These are phyloP conservation scores for Columba livia DNA, from an alignment of 2,113 vertebrate species.

Conservation along the genomic window DNA sequence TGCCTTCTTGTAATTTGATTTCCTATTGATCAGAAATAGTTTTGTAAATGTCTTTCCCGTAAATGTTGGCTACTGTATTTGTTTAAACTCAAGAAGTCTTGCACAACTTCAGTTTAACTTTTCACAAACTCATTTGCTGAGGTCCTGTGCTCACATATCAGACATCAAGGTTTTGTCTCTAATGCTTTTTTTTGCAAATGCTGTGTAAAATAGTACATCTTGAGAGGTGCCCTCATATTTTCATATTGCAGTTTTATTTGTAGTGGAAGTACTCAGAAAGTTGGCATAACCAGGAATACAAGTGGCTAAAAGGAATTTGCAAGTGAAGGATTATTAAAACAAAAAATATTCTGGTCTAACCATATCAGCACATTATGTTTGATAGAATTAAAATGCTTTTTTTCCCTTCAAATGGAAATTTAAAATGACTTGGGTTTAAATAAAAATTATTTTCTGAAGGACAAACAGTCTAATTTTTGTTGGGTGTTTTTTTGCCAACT, in stretches of 20 bases:
- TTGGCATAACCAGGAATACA: neutral
- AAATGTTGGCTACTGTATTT: conserved; percentile 6
- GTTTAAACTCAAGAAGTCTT: conserved; percentile 47
- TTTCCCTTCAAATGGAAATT: neutral
- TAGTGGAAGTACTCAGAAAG: neutral
- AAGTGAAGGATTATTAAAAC: neutral
- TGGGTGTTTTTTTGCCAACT: fast-evolving
- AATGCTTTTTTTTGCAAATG: neutral
- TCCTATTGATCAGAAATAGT: neutral
- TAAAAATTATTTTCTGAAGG: neutral
- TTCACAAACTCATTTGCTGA: neutral
- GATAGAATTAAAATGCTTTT: neutral
- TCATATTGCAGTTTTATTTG: neutral
- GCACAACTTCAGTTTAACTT: conserved; percentile 38
- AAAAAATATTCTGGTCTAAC: neutral
- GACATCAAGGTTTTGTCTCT: neutral
- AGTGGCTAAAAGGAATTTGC: neutral
- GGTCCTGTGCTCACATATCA: neutral
- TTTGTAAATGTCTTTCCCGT: conserved; percentile 10
- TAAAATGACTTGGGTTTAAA: neutral
- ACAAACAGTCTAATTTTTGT: neutral
- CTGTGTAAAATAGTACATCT: neutral
- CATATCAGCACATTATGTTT: fast-evolving
- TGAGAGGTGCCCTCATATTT: neutral
- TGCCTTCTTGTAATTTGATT: neutral